Conservation (phyloP, 2,888 invertebrate genomes). For the Pharmacophagus antenor region DNA sequence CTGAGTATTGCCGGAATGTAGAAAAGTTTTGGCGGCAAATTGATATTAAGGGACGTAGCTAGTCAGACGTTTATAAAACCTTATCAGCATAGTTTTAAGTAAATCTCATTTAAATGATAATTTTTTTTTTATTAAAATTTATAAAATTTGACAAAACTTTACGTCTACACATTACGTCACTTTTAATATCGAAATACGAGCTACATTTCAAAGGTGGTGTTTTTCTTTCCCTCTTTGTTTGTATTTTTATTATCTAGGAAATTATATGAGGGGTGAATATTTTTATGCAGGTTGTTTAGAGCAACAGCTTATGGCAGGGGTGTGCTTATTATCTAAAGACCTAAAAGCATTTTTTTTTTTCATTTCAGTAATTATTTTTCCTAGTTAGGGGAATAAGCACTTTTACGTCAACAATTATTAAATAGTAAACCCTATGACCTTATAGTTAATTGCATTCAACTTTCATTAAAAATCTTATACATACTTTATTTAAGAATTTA, state of each 20-base stretch:
- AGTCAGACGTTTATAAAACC: too few species aligned
- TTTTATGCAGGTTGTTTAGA: conserved; percentile 48
- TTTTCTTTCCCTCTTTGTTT: conserved; percentile 27
- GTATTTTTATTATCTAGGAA: conserved; percentile 24
- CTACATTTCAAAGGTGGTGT: conserved; percentile 13
- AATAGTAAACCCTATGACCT: background rate
- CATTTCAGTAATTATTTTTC: too few species aligned
- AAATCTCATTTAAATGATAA: too few species aligned
- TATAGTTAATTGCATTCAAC: background rate
- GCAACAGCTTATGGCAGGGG: conserved; percentile 47
- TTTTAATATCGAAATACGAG: too few species aligned
- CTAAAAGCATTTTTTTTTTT: conserved; percentile 4
- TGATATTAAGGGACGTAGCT: too few species aligned
- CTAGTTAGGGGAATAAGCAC: background rate
- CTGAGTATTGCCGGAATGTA: too few species aligned
- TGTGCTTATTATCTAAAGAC: conserved; percentile 18
- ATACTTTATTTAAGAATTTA: background rate
- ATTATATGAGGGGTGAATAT: conserved; percentile 50
- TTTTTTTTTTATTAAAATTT: too few species aligned
- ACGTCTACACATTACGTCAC: too few species aligned
- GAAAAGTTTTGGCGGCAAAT: too few species aligned
- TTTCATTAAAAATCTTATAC: background rate
- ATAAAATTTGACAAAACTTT: too few species aligned
- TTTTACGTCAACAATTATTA: background rate
- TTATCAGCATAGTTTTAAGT: too few species aligned